Percentiles rank a stretch among this genome's conserved stretches.
Conservation (phyloP, 2,888 invertebrate species). For the Agriopis marginaria region DNA sequence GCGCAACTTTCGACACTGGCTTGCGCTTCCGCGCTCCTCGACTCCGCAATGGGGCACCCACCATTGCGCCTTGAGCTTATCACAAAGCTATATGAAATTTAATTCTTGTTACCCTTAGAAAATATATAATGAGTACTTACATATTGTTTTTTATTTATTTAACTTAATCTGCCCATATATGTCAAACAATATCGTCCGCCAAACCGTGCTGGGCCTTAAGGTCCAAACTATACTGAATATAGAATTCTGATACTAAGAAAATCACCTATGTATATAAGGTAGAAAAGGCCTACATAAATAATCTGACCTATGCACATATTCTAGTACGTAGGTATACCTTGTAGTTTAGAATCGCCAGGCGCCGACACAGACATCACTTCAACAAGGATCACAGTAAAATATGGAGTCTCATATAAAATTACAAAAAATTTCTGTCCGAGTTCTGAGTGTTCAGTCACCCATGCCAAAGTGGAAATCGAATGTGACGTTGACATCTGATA, state of each 20-base stretch:
- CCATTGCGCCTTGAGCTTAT: constrained; percentile 10
- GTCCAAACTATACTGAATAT: neutral
- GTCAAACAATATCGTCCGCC: constrained; percentile 1
- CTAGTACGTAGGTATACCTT: constrained; percentile 49
- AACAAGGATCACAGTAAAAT: constrained; percentile 14
- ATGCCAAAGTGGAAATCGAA: constrained; percentile 37
- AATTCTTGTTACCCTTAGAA: constrained; percentile 11
- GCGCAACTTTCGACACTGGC: neutral
- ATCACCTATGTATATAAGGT: too few relatives aligned
- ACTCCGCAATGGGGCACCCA: neutral
- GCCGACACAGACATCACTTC: constrained; percentile 53
- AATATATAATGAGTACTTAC: neutral
- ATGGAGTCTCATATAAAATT: constrained; percentile 22
- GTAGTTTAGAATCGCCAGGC: constrained; percentile 50
- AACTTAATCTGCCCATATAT: neutral
- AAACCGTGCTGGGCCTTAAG: constrained; percentile 8
- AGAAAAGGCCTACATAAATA: too few relatives aligned
- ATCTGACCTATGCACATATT: neutral
- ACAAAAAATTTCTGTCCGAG: constrained; percentile 43
- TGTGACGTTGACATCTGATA: constrained; percentile 20
- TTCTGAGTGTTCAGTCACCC: constrained; percentile 18
- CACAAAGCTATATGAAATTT: constrained; percentile 17
- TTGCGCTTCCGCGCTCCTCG: constrained; percentile 1
- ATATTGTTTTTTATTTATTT: neutral
- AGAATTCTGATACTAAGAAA: neutral